Base-by-base conservation (phyloP, 23 tunicate genomes). In the Ascidia mentula region DNA sequence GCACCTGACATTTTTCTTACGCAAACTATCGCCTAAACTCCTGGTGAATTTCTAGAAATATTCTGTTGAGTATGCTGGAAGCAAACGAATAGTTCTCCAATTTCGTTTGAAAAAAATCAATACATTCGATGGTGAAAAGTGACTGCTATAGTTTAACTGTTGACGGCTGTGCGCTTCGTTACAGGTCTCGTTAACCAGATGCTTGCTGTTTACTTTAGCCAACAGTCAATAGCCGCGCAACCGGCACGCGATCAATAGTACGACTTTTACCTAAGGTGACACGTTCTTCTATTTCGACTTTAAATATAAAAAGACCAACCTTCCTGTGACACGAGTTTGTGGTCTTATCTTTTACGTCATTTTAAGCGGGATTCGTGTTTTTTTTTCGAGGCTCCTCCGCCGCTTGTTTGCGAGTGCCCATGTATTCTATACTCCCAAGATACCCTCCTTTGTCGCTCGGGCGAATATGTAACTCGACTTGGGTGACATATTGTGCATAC, bases 61-160 rank as follows among this genome's bases (percentile, higher is more conserved):
- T n/a, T n/a, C n/a, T n/a, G n/a, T n/a, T n/a, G n/a, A n/a, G n/a
- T n/a, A n/a, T n/a, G n/a, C n/a, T n/a, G n/a, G n/a, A n/a, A n/a
- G n/a, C n/a, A 61, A 80, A 71, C 2, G 34, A 39, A 80, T 71
- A 80, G 84, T 80, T 80, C 70, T 61, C 69, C 36, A 34, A n/a
- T 45, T 80, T 80, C 75, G 40, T 74, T 65, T 60, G 28, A 9
- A 60, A n/a, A 40, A 70, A 71, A 80, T 80, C 84, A 74, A 80
- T 80, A 80, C 33, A 71, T 53, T 53, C 12, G 26, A 40, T 39
- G 38, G 75, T 6, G 38, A 40, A 80, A 80, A 80, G 84, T 80
- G 77, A 31, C 37, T 32, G 69, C 8, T 28, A 70, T 31, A 80
- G 84, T 80, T 80, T 61, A 80, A 80, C 84, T 80, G 84, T 71